These are phyloP conservation scores for Psittacus erithacus DNA, from an alignment of 2,113 vertebrate species.

Conservation along the genomic window DNA sequence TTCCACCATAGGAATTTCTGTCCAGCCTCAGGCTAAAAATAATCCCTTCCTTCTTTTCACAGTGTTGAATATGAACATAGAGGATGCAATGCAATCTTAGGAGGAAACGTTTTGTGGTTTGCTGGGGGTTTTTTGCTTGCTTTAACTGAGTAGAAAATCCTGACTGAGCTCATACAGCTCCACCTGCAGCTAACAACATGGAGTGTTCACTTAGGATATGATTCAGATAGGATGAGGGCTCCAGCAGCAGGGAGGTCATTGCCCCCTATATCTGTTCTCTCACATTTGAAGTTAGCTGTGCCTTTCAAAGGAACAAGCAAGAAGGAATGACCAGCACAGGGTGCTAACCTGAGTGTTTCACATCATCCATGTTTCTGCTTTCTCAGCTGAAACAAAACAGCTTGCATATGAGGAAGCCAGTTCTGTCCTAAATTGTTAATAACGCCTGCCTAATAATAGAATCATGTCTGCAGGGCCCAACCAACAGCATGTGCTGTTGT, in stretches of 20 bases:
- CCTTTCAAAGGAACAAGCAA: background rate
- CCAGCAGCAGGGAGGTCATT: background rate
- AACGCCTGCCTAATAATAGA: background rate
- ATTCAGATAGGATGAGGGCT: fast-evolving
- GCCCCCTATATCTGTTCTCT: fast-evolving
- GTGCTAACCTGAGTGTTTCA: background rate
- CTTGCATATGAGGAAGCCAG: background rate
- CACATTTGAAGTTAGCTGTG: background rate
- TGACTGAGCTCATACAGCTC: background rate
- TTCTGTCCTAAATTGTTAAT: background rate
- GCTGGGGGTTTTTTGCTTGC: background rate
- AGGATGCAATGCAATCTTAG: background rate
- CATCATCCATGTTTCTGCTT: fast-evolving
- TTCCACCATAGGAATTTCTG: fast-evolving
- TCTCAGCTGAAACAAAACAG: background rate
- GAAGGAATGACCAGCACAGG: fast-evolving
- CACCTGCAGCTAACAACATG: background rate
- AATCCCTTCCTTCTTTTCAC: background rate
- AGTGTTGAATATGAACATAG: fast-evolving
- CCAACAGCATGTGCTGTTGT: too few relatives aligned
- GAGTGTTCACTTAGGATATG: background rate
- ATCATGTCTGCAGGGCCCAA: background rate
- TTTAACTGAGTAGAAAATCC: background rate
- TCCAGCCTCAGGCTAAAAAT: background rate
- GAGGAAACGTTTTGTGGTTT: background rate